A percentile compares a stretch with the other conserved stretches of the same genome.
Conservation (phyloP, 1,140 invertebrate genomes). For the Saccostrea cuccullata region DNA sequence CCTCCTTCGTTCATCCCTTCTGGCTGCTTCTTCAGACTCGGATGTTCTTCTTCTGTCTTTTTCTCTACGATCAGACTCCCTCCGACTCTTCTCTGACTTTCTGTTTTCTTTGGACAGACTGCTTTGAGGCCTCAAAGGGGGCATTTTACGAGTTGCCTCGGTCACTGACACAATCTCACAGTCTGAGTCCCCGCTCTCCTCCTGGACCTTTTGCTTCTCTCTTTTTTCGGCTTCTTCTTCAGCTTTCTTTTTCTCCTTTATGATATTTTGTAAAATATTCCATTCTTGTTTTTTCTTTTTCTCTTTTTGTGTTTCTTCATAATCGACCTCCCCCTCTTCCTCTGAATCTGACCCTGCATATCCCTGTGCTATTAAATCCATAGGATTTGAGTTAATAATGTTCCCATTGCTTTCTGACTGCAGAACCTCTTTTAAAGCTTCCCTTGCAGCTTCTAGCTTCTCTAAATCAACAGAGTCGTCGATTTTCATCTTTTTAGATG, state of each 20-base stretch:
- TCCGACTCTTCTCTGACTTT: background rate
- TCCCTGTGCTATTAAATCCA: constrained; percentile 75
- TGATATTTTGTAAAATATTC: constrained; percentile 56
- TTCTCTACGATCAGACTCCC: constrained; percentile 38
- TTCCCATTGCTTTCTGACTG: constrained; percentile 59
- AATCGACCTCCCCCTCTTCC: constrained; percentile 76
- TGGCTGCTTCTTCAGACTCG: constrained; percentile 40
- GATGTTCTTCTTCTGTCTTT: constrained; percentile 41
- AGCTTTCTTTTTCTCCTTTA: constrained; percentile 67
- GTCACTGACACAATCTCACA: constrained; percentile 38
- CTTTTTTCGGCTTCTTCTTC: constrained; percentile 76
- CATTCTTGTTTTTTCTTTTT: constrained; percentile 56
- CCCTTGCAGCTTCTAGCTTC: constrained; percentile 76
- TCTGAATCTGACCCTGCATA: constrained; percentile 72
- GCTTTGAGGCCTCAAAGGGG: background rate
- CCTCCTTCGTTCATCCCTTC: constrained; percentile 48
- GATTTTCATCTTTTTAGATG: constrained; percentile 53
- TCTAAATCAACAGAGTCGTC: constrained; percentile 68
- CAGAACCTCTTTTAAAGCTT: constrained; percentile 71
- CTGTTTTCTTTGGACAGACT: background rate
- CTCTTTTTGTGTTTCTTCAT: constrained; percentile 67
- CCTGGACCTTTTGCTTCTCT: constrained; percentile 21
- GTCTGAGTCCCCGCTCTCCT: constrained; percentile 41
- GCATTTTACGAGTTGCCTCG: constrained; percentile 17
- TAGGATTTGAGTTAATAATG: constrained; percentile 65